Percentiles rank a stretch among this genome's conserved stretches.
Evolutionary conservation across 2,113 vertebrate species (phyloP).

Genomic region (Tenrec ecaudatus): DNA sequence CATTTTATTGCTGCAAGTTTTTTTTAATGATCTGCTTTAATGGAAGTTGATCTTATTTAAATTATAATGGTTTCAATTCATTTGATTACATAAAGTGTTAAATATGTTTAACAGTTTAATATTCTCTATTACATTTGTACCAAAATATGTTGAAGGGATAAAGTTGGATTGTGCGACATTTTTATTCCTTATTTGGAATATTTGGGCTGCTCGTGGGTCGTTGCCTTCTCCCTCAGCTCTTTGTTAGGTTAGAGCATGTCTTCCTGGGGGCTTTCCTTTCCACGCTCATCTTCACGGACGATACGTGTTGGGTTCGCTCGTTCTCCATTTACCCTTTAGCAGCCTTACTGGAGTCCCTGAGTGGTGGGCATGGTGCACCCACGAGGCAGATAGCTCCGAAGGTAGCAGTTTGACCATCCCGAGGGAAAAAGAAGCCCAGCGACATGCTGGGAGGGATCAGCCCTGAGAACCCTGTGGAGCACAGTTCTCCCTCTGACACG

Average conservation of each 20-base stretch:
- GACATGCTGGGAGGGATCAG: not conserved
- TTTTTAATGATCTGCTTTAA: slow-evolving; percentile 73
- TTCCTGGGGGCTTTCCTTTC: not conserved
- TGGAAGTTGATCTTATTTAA: slow-evolving; percentile 78
- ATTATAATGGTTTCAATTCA: slow-evolving; percentile 84
- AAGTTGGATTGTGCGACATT: not conserved
- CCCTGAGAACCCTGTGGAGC: not conserved
- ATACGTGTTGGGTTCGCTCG: not conserved
- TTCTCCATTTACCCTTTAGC: not conserved
- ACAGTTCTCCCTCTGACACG: not conserved
- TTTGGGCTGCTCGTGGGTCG: not conserved
- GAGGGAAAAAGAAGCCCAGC: not conserved
- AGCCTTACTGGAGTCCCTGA: not conserved
- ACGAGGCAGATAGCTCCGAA: not conserved
- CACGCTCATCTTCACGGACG: not conserved
- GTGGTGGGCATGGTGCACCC: not conserved
- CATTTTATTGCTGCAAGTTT: slow-evolving; percentile 71
- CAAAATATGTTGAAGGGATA: not conserved
- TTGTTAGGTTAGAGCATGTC: not conserved
- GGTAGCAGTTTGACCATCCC: not conserved
- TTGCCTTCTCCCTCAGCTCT: not conserved
- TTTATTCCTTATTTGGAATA: not conserved
- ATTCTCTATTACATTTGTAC: slow-evolving; percentile 61
- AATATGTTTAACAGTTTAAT: slow-evolving; percentile 66
- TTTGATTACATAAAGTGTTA: slow-evolving; percentile 79